A percentile compares a stretch with the other conserved stretches of the same genome.
Evolutionary conservation across 2,113 vertebrate genomes (phyloP).

Genomic region (Acinonyx jubatus): DNA sequence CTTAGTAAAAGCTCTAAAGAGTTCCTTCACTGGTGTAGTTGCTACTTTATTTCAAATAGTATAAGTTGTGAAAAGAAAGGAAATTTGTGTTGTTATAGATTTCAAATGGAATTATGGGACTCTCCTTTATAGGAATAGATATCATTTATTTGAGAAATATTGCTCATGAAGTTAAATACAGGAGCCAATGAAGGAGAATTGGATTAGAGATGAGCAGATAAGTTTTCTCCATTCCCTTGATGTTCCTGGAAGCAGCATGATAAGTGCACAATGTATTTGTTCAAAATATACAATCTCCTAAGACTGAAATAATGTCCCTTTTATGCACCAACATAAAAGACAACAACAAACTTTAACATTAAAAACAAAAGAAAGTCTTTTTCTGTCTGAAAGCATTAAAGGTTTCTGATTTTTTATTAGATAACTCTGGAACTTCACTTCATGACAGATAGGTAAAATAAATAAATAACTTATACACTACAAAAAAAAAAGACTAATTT

Average conservation of each 20-base stretch:
- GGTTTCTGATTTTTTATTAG: not conserved
- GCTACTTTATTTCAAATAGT: conserved; percentile 47
- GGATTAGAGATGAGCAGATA: conserved; percentile 42
- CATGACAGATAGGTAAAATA: not conserved
- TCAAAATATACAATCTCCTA: conserved; percentile 29
- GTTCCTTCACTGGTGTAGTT: not conserved
- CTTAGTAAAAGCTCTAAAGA: not conserved
- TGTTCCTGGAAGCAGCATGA: not conserved
- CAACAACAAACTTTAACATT: not conserved
- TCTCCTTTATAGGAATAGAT: conserved; percentile 29
- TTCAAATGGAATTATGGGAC: conserved; percentile 43
- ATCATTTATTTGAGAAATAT: conserved; percentile 60
- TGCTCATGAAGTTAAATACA: conserved; percentile 33
- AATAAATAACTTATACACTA: not conserved
- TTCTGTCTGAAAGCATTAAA: conserved; percentile 40
- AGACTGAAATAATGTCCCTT: conserved; percentile 18
- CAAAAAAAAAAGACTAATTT: not conserved
- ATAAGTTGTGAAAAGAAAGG: conserved; percentile 44
- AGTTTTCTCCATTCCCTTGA: not conserved
- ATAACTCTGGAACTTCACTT: not conserved
- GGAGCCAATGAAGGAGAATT: conserved; percentile 36
- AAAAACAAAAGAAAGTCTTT: not conserved
- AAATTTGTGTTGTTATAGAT: not conserved
- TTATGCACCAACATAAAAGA: conserved; percentile 45
- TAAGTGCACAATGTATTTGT: conserved; percentile 18